Conservation (phyloP, 2,888 invertebrate genomes). For the Nymphalis polychloros region DNA sequence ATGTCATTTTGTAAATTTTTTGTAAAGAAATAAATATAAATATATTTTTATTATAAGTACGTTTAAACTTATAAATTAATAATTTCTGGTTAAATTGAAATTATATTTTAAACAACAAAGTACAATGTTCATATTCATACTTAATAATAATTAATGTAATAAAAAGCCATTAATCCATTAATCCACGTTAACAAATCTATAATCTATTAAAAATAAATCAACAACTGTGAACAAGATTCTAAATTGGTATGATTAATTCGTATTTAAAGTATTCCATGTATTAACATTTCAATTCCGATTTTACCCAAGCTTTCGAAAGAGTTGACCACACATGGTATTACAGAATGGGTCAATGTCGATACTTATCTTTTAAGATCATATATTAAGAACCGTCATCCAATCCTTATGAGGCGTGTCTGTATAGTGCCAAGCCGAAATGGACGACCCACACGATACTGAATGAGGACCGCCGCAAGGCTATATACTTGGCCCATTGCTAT, state of each 20-base stretch:
- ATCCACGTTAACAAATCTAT: no score
- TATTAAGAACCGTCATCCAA: constrained; percentile 53
- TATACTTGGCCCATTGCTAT: constrained; percentile 55
- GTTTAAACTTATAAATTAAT: no score
- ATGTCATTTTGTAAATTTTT: no score
- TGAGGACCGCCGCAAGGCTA: constrained; percentile 62
- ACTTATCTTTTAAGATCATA: constrained; percentile 35
- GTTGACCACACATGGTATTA: constrained; percentile 59
- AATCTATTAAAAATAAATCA: neutral
- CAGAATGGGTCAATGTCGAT: constrained; percentile 68
- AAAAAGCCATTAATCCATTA: no score
- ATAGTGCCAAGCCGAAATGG: constrained; percentile 49
- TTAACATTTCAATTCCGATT: constrained; percentile 40
- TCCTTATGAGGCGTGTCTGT: constrained; percentile 66
- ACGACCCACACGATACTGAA: constrained; percentile 50
- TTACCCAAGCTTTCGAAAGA: constrained; percentile 60
- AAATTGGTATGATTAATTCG: neutral
- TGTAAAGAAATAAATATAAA: no score
- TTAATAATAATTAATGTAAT: no score
- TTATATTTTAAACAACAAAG: no score
- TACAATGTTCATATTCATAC: no score
- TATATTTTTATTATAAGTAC: no score
- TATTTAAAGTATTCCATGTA: constrained; percentile 22
- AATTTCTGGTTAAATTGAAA: no score
- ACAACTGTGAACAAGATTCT: no score